These are phyloP conservation scores for Manis crassicaudata DNA, from an alignment of 2,797 vertebrate species.

Conservation along the genomic window DNA sequence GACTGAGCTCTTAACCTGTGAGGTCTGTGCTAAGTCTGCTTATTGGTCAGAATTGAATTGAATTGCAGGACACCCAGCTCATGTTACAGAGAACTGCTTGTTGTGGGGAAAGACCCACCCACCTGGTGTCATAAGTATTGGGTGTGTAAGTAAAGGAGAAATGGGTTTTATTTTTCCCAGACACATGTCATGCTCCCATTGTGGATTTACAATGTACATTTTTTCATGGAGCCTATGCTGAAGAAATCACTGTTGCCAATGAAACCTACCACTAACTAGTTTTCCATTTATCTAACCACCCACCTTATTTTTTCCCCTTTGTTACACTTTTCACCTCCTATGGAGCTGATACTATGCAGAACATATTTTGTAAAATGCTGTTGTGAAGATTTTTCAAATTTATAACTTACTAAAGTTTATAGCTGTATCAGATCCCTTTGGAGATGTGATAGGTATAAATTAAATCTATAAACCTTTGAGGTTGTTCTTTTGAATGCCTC, in stretches of 20 bases:
- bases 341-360: conserved; percentile 41
- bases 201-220: background rate
- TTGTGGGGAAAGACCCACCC: background rate
- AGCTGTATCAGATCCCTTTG: conserved; percentile 41
- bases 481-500: conserved; percentile 7
- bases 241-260: background rate
- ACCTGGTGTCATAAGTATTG: background rate
- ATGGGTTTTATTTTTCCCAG: background rate
- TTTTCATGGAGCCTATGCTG: background rate
- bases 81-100: background rate
- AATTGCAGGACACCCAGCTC: background rate
- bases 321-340: background rate
- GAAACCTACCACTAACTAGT: background rate
- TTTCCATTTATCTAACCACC: background rate
- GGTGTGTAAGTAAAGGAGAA: background rate
- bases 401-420: conserved; percentile 40
- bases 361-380: conserved; percentile 42
- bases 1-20: background rate
- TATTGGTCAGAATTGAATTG: background rate
- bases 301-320: background rate
- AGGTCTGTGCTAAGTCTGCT: background rate
- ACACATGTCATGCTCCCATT: fast-evolving
- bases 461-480: conserved; percentile 34
- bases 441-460: conserved; percentile 11
- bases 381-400: conserved; percentile 42